These are phyloP conservation scores for Daptonema setosum DNA, from an alignment of 2,888 invertebrate species.

Conservation along the genomic window DNA sequence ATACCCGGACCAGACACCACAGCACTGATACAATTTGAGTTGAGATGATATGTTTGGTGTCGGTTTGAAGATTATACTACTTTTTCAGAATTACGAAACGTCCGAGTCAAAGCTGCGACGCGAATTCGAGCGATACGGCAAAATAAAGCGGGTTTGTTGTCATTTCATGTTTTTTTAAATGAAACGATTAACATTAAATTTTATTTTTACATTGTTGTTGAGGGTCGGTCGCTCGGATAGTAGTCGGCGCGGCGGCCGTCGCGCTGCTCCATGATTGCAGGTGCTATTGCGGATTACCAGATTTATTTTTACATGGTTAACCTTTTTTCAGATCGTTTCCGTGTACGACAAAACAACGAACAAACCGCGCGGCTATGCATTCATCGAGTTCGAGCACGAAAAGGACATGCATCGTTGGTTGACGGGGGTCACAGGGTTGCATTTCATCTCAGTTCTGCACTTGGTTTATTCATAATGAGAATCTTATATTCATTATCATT, in stretches of 20 bases:
- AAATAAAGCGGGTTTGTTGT: constrained; percentile 66
- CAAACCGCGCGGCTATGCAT: constrained; percentile 93
- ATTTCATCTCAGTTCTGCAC: not conserved
- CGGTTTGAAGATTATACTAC: no score
- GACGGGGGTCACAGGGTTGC: no score
- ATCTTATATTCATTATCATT: no score
- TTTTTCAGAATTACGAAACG: constrained; percentile 84
- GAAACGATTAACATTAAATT: not conserved
- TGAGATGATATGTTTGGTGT: no score
- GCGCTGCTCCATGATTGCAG: not conserved
- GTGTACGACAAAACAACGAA: constrained; percentile 61
- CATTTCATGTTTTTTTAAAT: not conserved
- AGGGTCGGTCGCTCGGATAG: no score
- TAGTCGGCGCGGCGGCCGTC: not conserved
- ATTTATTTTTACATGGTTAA: constrained; percentile 11
- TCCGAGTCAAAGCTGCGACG: constrained; percentile 86
- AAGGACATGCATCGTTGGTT: constrained; percentile 98
- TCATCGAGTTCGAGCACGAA: constrained; percentile 97
- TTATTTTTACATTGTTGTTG: not conserved
- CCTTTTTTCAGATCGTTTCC: constrained; percentile 49
- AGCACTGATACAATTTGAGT: no score
- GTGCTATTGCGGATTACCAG: no score
- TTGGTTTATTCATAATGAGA: no score
- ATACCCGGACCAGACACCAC: no score
- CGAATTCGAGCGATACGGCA: constrained; percentile 92